These are phyloP conservation scores for Hesperia comma DNA, from an alignment of 2,888 invertebrate species.

Conservation along the genomic window DNA sequence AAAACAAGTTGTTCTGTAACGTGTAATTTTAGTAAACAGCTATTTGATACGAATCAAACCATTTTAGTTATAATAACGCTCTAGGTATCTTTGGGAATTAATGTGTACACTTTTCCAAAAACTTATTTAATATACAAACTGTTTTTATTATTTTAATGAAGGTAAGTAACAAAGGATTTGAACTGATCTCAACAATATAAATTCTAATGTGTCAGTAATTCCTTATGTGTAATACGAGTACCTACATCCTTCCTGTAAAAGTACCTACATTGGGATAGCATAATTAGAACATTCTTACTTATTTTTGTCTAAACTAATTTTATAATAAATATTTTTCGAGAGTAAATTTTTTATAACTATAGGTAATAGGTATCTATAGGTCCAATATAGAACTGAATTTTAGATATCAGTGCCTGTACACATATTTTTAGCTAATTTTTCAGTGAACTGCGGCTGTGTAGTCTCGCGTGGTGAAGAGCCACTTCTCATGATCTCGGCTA, in stretches of 20 bases:
- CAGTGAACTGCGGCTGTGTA: conserved; percentile 17
- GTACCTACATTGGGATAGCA: too few relatives aligned
- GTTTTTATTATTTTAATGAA: conserved; percentile 4
- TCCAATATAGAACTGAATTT: too few relatives aligned
- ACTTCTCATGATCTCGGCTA: conserved; percentile 37
- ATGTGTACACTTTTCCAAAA: conserved; percentile 17
- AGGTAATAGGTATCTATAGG: too few relatives aligned
- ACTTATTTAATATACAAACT: not conserved
- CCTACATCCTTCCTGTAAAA: too few relatives aligned
- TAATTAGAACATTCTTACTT: too few relatives aligned
- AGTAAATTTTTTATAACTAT: too few relatives aligned
- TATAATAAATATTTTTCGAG: too few relatives aligned
- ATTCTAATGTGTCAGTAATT: too few relatives aligned
- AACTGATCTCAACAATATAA: too few relatives aligned
- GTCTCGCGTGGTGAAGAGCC: conserved; percentile 38
- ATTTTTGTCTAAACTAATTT: too few relatives aligned
- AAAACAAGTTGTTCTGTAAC: conserved; percentile 75
- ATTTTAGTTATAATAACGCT: conserved; percentile 68
- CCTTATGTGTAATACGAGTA: too few relatives aligned
- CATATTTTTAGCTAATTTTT: conserved; percentile 24
- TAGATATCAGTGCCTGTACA: not conserved
- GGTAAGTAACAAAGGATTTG: too few relatives aligned
- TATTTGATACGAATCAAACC: conserved; percentile 79
- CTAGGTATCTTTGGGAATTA: conserved; percentile 51
- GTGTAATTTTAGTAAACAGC: conserved; percentile 80